Evolutionary conservation across 1,140 invertebrate genomes (phyloP), one percentile per base, ranked within the genome.

Genomic region (Panulirus ornatus): DNA sequence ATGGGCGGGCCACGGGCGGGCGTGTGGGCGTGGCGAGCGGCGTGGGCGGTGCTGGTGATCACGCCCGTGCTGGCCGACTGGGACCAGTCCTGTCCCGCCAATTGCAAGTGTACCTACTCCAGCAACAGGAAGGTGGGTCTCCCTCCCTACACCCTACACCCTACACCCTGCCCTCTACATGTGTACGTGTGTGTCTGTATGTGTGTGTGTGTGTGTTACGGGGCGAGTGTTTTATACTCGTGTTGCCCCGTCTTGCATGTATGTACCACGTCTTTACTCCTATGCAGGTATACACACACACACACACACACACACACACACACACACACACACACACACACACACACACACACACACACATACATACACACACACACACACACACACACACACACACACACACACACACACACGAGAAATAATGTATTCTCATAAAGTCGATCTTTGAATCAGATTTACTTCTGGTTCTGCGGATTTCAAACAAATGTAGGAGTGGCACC

Each of bases 61-160:
- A 58, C 84, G 54, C 84, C 84, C 51, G 51, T 73, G 2, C 34
- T 42, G 38, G 85, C 70, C 2, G 85, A 88, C 38, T 88, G 85
- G 85, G 85, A 88, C 54, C 51, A 84, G 38, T n/a, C 54, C 38
- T 88, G 85, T 38, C 85, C 85, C 9, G 19, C 27, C 9, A 40
- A 40, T 0, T 88, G 85, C 58, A 88, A 88, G 40, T 88, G 85
- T 79, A 88, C 85, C 58, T 81, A 88, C 75, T 36, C 58, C 58
- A 88, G 85, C 47, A 88, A 88, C 75, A 79, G 85, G n/a, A 88
- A 88, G 76, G 85, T 88, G 51, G 44, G 85, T 40, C 9, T 30
- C 42, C 9, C 38, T 27, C 5, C 30, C n/a, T n/a, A 44, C 36
- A 22, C 11, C 19, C n/a, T 0, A 27, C 0, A 27, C 1, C 3